Percentiles rank a stretch among this genome's conserved stretches.
phyloP scores from a whole-genome alignment of 2,113 vertebrate species.

The Burhinus bistriatus region DNA sequence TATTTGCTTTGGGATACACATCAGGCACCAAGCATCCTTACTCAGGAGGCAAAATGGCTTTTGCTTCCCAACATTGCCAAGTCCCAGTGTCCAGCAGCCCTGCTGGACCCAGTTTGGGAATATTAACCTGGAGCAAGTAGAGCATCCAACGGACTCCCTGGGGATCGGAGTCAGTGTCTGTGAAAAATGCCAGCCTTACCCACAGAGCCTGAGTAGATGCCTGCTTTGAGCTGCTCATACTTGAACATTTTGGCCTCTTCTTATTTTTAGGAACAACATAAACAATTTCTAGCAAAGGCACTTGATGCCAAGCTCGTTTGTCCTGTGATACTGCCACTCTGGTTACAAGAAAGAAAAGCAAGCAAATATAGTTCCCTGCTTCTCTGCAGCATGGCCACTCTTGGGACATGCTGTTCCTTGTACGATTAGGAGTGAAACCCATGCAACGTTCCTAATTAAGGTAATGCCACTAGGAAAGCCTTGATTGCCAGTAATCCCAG shows the following conservation, averaged over 20 bases:
- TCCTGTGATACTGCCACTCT: not conserved
- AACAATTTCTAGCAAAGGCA: conserved; percentile 14
- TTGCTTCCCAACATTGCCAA: not conserved
- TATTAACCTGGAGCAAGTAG: not conserved
- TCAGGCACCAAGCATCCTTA: not conserved
- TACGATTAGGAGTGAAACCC: not conserved
- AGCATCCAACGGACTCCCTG: not conserved
- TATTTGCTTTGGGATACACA: not conserved
- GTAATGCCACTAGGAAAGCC: not conserved
- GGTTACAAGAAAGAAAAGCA: conserved; percentile 5
- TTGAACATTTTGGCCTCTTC: not conserved
- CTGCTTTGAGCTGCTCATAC: not conserved
- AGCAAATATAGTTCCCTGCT: not conserved
- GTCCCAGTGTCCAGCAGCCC: not conserved
- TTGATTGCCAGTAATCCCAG: not conserved
- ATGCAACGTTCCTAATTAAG: not conserved
- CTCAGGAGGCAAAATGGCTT: not conserved
- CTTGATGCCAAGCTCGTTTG: not conserved
- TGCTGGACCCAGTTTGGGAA: not conserved
- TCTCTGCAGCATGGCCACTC: not conserved
- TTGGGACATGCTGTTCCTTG: not conserved
- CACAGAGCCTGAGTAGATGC: not conserved
- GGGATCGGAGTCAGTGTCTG: not conserved
- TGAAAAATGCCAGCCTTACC: conserved; percentile 15
- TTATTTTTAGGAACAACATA: conserved; percentile 58